These are phyloP conservation scores for Anthophora plumipes DNA, from an alignment of 2,888 invertebrate species.

Conservation along the genomic window DNA sequence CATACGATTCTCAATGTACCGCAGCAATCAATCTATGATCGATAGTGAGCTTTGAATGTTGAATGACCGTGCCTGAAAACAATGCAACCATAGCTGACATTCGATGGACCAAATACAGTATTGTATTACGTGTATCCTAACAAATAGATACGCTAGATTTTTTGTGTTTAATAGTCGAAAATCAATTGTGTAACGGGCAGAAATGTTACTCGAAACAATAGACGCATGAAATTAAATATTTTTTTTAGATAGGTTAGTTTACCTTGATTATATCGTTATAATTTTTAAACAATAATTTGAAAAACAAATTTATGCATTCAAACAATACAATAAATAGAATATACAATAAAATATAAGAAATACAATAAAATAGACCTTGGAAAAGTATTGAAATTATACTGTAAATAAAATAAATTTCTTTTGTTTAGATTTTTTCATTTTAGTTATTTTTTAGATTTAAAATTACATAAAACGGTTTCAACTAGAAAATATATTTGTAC, in stretches of 20 bases:
- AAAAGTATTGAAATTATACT: too few relatives aligned
- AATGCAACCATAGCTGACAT: slow-evolving; percentile 46
- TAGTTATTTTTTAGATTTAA: too few relatives aligned
- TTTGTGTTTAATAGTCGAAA: not conserved
- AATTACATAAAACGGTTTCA: too few relatives aligned
- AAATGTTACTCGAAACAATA: not conserved
- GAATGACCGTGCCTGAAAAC: slow-evolving; percentile 44
- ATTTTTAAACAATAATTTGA: not conserved
- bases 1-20: not conserved
- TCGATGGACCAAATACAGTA: slow-evolving; percentile 10
- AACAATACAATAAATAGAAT: too few relatives aligned
- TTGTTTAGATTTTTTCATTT: too few relatives aligned
- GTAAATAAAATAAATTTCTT: too few relatives aligned
- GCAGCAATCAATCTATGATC: slow-evolving; percentile 37
- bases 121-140: not conserved
- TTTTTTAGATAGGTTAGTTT: not conserved
- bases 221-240: not conserved
- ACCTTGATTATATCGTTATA: not conserved
- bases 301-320: not conserved
- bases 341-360: too few relatives aligned
- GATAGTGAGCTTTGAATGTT: slow-evolving; percentile 27
- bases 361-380: not conserved
- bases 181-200: not conserved
- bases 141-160: not conserved
- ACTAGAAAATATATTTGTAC: too few relatives aligned